Evolutionary conservation across 2,113 vertebrate species (phyloP), one percentile per base, ranked within the genome.

Genomic region (Semnopithecus entellus): DNA sequence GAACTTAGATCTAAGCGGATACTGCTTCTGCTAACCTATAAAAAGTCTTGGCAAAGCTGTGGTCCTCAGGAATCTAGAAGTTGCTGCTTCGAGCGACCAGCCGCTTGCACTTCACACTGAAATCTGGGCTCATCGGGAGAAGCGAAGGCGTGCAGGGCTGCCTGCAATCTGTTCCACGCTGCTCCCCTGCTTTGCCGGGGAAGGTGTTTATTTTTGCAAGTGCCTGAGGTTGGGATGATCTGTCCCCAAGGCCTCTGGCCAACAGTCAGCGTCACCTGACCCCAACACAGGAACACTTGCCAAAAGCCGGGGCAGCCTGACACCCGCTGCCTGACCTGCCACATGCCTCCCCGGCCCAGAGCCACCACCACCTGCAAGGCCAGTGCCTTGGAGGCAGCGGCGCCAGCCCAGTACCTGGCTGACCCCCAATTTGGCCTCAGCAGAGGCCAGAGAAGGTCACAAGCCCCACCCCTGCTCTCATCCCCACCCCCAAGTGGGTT

Each of bases 171-270:
- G 25, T 0, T 6, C 32, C 59, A 48, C 7, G 0, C 14, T 0
- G 50, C 32, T 8, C 4, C 6, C 23, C 83, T 32, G 79, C 75
- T 40, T 87, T 13, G 1, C 2, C 0, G 38, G 57, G 40, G 52
- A 55, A 64, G 3, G 18, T 81, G 95, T 90, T 96, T 96, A n/a
- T 85, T 91, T 86, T 95, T 55, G 81, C 88, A 88, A 86, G 94
- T 85, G 40, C 48, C 2, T 1, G 0, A 40, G 92, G 48, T 73
- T 61, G 61, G 48, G 61, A 82, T 91, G 90, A 89, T 79, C 18
- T 10, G 12, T 40, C 48, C 59, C 48, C 32, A 22, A 35, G 95
- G 84, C 72, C 11, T 9, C 38, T 4, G 0, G 61, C 88, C 48
- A 66, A 91, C 70, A 78, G 40, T 76, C 27, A 14, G 78, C 61